Evolutionary conservation across 2,113 vertebrate species (phyloP), one percentile per base, ranked within the genome.

Genomic region (Nerophis ophidion): DNA sequence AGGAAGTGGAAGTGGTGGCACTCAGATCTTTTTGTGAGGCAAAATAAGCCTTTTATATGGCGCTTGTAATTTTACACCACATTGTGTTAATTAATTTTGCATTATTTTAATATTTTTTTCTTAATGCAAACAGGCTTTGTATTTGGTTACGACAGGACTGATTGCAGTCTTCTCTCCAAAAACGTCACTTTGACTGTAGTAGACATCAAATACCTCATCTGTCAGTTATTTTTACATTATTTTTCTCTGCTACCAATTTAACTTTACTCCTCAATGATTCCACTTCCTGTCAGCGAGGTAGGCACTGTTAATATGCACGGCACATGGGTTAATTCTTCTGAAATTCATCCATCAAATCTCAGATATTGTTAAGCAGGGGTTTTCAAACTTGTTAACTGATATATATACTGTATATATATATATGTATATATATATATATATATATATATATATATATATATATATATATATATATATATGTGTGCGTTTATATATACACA

Each of bases 1-100:
- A 85, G 86, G 77, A 83, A 81, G 76, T 66, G 70, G 69, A 83
- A 83, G 77, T 80, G 82, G 80, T 83, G 85, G 75, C 76, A 73
- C 75, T 88, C 75, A 81, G 70, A 86, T 87, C 80, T 87, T 87
- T 26, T 87, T 86, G 80, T 79, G 75, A 36, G 34, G 68, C 59
- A 70, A 75, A 76, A 83, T 63, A 81, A 78, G 67, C 8, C 54
- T 83, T 81, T 80, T 56, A 74, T 76, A 83, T 77, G 63, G 60
- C 71, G 81, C 76, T 68, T 65, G 68, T 71, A 74, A 81, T 77
- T 77, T 81, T 81, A 65, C 65, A 78, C 66, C 69, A 64, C 66
- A 66, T 77, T 60, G 48, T 68, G 52, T 61, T 61, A 66, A 86
- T 85, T 89, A 81, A 60, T 79, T 83, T 84, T 88, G 87, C 65